phyloP scores from a whole-genome alignment of 2,888 invertebrate species.

The Pimpla rufipes region DNA sequence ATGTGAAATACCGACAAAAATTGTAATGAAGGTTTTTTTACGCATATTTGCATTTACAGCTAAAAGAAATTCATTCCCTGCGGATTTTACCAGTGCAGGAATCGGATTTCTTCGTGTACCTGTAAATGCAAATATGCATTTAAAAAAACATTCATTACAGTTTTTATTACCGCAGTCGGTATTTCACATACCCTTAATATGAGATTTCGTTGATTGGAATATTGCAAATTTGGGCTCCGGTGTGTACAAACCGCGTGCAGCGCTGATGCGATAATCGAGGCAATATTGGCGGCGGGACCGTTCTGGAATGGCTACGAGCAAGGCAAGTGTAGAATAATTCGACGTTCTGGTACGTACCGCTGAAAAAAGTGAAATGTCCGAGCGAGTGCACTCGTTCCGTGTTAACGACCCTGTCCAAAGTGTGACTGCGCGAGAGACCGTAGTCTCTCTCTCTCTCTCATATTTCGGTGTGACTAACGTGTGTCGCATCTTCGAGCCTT shows the following conservation, averaged over 20 bases:
- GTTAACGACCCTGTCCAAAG: conserved; percentile 54
- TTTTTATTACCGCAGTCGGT: no score
- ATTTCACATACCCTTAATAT: no score
- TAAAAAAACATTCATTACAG: no score
- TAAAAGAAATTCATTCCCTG: no score
- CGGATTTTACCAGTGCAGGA: no score
- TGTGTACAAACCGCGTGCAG: conserved; percentile 62
- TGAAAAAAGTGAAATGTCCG: conserved; percentile 63
- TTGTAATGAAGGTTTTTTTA: no score
- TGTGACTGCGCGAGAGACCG: conserved; percentile 52
- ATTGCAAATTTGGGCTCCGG: neutral
- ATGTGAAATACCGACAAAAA: no score
- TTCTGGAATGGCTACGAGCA: conserved; percentile 79
- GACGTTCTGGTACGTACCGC: conserved; percentile 66
- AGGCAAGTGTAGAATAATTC: conserved; percentile 68
- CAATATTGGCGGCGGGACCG: conserved; percentile 71
- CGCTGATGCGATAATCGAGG: conserved; percentile 50
- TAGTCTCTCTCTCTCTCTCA: no score
- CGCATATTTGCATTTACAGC: no score
- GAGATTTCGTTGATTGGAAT: neutral
- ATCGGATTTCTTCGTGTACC: no score
- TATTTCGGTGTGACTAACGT: conserved; percentile 43
- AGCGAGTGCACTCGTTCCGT: conserved; percentile 55
- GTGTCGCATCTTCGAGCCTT: conserved; percentile 47
- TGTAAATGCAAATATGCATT: no score